phyloP scores from a whole-genome alignment of 2,888 invertebrate genomes.

The Caprella mutica region DNA sequence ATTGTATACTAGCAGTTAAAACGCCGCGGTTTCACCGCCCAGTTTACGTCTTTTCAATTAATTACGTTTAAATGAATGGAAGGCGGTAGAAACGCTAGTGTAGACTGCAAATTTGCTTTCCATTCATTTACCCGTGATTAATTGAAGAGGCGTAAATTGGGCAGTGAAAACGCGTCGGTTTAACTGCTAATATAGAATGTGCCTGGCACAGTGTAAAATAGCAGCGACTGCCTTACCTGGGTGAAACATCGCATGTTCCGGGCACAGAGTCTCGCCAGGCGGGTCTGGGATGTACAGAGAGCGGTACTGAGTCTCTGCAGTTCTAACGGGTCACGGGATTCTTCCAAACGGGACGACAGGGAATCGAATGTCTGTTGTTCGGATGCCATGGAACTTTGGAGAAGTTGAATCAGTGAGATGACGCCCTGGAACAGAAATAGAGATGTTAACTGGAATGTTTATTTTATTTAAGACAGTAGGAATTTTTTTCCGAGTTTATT shows the following conservation, averaged over 20 bases:
- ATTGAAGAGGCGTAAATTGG: no score
- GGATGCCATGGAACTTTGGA: conserved; percentile 41
- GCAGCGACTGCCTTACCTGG: no score
- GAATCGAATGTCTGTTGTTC: conserved; percentile 42
- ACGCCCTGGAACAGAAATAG: conserved; percentile 37
- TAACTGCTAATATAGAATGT: background rate
- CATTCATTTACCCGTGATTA: no score
- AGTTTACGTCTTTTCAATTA: no score
- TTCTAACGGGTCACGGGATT: conserved; percentile 38
- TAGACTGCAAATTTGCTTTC: no score
- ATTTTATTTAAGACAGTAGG: background rate
- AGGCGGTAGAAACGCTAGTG: no score
- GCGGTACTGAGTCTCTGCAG: conserved; percentile 40
- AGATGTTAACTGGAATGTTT: background rate
- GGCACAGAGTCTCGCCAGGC: conserved; percentile 41
- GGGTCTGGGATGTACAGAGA: conserved; percentile 39
- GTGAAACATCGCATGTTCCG: conserved; percentile 43
- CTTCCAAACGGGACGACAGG: conserved; percentile 38
- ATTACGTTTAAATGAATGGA: no score
- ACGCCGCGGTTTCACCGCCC: no score
- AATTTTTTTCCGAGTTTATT: no score
- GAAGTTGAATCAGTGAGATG: conserved; percentile 40
- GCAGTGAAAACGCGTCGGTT: no score
- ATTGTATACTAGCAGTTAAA: no score
- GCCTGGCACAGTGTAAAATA: no score